Conservation (phyloP, 2,888 invertebrate species). For the Pristionchus entomophagus region DNA sequence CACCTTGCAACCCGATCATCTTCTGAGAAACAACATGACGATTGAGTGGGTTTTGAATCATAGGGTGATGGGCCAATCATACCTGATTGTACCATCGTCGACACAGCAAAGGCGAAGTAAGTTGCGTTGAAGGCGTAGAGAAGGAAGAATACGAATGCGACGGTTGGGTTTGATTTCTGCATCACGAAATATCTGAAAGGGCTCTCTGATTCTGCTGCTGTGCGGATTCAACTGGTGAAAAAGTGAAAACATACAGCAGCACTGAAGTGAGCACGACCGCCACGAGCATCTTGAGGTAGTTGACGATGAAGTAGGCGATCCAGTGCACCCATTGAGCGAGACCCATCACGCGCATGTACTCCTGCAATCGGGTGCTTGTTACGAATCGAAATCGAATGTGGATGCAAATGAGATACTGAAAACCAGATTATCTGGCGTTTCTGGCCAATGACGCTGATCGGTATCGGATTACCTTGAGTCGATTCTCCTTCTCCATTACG, state of each 20-base stretch:
- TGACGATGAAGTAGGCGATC: slow-evolving; percentile 86
- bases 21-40: no score
- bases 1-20: no score
- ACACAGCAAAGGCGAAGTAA: slow-evolving; percentile 68
- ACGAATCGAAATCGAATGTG: neutral
- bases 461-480: slow-evolving; percentile 81
- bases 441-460: no score
- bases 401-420: no score
- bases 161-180: slow-evolving; percentile 55
- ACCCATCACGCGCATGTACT: slow-evolving; percentile 94
- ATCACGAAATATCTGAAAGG: slow-evolving; percentile 51
- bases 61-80: no score
- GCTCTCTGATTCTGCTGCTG: neutral
- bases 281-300: slow-evolving; percentile 66
- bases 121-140: slow-evolving; percentile 66
- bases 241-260: slow-evolving; percentile 52
- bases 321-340: slow-evolving; percentile 88
- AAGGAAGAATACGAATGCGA: slow-evolving; percentile 68
- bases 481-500: slow-evolving; percentile 85
- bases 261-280: slow-evolving; percentile 58
- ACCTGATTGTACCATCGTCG: slow-evolving; percentile 70
- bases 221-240: neutral
- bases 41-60: no score
- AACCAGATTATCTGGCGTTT: no score
- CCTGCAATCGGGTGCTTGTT: slow-evolving; percentile 81